phyloP scores from a whole-genome alignment of 1,140 invertebrate genomes.

The Drosophila truncata region DNA sequence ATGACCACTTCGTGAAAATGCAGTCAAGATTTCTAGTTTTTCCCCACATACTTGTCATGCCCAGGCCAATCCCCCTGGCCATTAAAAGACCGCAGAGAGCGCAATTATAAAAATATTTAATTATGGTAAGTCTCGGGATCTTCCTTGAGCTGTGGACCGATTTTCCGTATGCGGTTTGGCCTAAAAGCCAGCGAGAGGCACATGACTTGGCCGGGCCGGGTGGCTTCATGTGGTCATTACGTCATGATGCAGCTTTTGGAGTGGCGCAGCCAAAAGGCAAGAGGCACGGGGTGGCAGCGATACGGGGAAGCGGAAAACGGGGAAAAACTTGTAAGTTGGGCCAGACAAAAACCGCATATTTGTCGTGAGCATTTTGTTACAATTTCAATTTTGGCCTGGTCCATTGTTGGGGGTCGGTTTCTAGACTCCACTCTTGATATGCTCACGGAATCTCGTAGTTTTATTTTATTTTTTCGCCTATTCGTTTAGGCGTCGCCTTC shows the following conservation, averaged over 20 bases:
- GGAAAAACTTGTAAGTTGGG: conserved; percentile 40
- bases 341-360: conserved; percentile 49
- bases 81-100: conserved; percentile 55
- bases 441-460: conserved; percentile 32
- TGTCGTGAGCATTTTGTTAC: conserved; percentile 56
- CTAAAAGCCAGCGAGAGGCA: conserved; percentile 39
- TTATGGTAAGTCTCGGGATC: conserved; percentile 49
- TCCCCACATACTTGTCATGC: conserved; percentile 30
- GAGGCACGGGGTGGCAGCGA: neutral
- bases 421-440: conserved; percentile 39
- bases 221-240: conserved; percentile 48
- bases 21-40: conserved; percentile 28
- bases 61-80: conserved; percentile 42
- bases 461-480: conserved; percentile 17
- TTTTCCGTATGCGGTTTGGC: conserved; percentile 44
- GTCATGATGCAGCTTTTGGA: conserved; percentile 55
- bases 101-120: conserved; percentile 56
- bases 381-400: conserved; percentile 54
- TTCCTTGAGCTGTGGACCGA: conserved; percentile 51
- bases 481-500: conserved; percentile 41
- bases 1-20: conserved; percentile 42
- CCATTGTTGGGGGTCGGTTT: conserved; percentile 55
- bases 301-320: conserved; percentile 37
- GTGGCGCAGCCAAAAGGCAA: conserved; percentile 40
- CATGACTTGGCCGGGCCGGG: conserved; percentile 40